Evolutionary conservation across 2,113 vertebrate species (phyloP).

Genomic region (Tetrax tetrax): DNA sequence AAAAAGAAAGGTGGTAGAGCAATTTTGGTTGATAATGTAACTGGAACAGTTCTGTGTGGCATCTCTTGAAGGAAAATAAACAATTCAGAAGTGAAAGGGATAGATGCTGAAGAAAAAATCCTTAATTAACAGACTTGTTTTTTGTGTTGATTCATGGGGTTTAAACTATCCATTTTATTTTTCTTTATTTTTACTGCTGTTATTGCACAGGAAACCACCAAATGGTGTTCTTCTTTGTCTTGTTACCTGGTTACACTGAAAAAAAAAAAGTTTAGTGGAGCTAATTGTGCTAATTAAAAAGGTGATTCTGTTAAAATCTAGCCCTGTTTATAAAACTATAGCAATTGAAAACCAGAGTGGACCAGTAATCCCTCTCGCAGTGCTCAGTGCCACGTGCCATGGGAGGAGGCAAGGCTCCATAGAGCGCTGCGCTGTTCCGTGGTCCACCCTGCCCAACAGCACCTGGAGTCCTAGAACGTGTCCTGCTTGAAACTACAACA

Average conservation of each 20-base stretch:
- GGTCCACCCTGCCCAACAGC: neutral
- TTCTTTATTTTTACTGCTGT: neutral
- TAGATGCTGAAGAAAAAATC: neutral
- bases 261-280: neutral
- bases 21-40: neutral
- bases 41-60: neutral
- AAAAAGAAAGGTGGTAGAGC: neutral
- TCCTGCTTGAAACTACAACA: neutral
- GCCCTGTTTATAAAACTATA: neutral
- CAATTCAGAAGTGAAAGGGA: neutral
- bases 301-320: neutral
- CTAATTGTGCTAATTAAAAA: neutral
- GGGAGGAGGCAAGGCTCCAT: neutral
- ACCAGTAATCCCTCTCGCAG: neutral
- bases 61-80: neutral
- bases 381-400: neutral
- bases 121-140: neutral
- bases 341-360: neutral
- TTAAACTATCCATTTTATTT: neutral
- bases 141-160: neutral
- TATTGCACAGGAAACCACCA: neutral
- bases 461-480: neutral
- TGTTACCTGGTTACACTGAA: neutral
- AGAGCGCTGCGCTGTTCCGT: neutral
- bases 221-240: neutral